A percentile compares a stretch with the other conserved stretches of the same genome.
Conservation (phyloP, 2,113 vertebrate species). For the Pleuronectes platessa region DNA sequence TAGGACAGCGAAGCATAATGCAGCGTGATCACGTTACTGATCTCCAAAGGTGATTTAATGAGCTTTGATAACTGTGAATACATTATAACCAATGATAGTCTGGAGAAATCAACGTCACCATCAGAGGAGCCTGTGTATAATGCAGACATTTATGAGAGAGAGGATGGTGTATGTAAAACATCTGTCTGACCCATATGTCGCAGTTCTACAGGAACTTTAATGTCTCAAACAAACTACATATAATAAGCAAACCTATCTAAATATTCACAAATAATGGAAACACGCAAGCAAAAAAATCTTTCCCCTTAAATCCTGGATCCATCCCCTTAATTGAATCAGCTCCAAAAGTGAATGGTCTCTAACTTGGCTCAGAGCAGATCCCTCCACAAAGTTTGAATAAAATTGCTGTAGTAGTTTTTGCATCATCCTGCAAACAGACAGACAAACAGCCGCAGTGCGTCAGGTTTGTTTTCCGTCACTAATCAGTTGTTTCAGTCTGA, state of each 20-base stretch:
- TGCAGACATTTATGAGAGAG: too few species aligned
- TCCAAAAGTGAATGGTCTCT: too few species aligned
- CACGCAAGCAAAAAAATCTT: too few species aligned
- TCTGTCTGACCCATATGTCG: too few species aligned
- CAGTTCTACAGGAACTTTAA: too few species aligned
- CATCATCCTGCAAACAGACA: too few species aligned
- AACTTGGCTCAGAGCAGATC: too few species aligned
- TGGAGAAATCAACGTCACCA: neutral
- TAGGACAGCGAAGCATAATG: neutral
- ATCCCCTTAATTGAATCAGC: neutral
- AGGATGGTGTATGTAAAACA: too few species aligned
- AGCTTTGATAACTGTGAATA: conserved; percentile 4
- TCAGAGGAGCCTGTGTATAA: neutral
- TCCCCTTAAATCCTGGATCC: neutral
- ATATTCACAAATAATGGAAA: neutral
- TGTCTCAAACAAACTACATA: neutral
- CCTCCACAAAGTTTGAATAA: too few species aligned
- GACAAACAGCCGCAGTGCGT: conserved; percentile 1
- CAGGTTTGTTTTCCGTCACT: conserved; percentile 40
- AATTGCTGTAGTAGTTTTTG: too few species aligned
- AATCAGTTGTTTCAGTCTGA: conserved; percentile 43
- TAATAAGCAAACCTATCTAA: neutral
- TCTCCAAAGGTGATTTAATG: conserved; percentile 19
- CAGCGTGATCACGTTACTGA: conserved; percentile 13
- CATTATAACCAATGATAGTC: conserved; percentile 3